phyloP scores from a whole-genome alignment of 2,797 vertebrate species.

The Premnoplex brunnescens region DNA sequence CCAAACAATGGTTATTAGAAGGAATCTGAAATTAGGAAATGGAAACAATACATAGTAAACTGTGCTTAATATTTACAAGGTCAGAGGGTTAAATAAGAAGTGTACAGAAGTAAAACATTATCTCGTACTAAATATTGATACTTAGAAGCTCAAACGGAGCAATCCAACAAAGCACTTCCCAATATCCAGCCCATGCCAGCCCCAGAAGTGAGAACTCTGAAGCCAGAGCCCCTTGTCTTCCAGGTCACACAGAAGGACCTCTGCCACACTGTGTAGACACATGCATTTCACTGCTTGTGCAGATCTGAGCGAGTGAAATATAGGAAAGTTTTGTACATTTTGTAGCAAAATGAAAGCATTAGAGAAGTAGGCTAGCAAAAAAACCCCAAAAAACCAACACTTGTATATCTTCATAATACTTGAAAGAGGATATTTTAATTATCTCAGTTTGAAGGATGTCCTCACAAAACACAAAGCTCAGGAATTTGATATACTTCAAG shows the following conservation, averaged over 20 bases:
- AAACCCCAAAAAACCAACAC: too few species aligned
- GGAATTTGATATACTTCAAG: neutral
- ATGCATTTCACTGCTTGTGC: neutral
- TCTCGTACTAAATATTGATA: neutral
- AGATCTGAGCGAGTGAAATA: neutral
- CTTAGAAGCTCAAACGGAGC: neutral
- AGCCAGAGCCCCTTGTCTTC: accelerated
- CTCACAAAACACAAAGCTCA: neutral
- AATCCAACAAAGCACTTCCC: neutral
- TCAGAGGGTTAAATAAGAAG: neutral
- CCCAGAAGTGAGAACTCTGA: neutral
- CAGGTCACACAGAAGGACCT: neutral
- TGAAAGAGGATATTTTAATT: neutral
- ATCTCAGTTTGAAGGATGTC: neutral
- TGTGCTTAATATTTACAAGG: neutral
- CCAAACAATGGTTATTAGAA: neutral
- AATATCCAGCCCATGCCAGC: neutral
- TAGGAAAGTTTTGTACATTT: too few species aligned
- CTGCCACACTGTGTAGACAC: neutral
- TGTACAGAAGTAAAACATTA: neutral
- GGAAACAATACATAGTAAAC: neutral
- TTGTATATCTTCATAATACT: neutral
- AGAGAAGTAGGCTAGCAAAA: too few species aligned
- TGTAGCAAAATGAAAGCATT: too few species aligned
- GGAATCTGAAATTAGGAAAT: neutral